Conservation (phyloP, 2,888 invertebrate species). For the Malthinus flaveolus region DNA sequence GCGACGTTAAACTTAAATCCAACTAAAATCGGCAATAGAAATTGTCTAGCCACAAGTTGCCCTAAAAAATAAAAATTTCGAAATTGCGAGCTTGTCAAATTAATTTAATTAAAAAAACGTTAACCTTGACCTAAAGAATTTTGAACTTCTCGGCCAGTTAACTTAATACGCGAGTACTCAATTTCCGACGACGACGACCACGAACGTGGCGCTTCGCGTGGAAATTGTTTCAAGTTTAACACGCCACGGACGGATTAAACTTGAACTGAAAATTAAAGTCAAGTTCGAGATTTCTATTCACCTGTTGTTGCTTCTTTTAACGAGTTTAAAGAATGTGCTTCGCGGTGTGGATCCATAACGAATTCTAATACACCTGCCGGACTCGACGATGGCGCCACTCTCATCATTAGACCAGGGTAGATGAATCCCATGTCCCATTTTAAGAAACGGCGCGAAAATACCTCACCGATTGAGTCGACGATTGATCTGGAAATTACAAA, state of each 20-base stretch:
- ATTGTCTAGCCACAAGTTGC: constrained; percentile 65
- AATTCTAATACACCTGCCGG: constrained; percentile 77
- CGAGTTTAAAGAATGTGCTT: constrained; percentile 56
- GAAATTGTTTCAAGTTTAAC: neutral
- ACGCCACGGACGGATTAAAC: neutral
- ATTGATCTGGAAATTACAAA: constrained; percentile 63
- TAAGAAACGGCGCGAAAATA: constrained; percentile 71
- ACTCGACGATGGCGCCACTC: constrained; percentile 71
- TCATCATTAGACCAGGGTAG: constrained; percentile 76
- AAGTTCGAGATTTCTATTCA: constrained; percentile 44
- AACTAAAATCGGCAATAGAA: constrained; percentile 75
- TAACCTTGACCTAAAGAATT: constrained; percentile 8
- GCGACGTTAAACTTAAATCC: constrained; percentile 81
- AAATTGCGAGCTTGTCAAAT: neutral
- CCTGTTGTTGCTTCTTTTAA: constrained; percentile 67
- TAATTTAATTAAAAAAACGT: constrained; percentile 6
- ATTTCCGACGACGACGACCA: neutral
- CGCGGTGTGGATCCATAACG: constrained; percentile 65
- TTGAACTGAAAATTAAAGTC: constrained; percentile 4
- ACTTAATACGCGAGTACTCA: neutral
- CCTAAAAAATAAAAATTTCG: constrained; percentile 3
- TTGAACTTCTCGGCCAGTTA: neutral
- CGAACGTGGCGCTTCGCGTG: neutral
- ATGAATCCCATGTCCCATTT: constrained; percentile 74
- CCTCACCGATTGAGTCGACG: constrained; percentile 67